A percentile compares a stretch with the other conserved stretches of the same genome.
Conservation (phyloP, 2,113 vertebrate genomes). For the Clarias magur region DNA sequence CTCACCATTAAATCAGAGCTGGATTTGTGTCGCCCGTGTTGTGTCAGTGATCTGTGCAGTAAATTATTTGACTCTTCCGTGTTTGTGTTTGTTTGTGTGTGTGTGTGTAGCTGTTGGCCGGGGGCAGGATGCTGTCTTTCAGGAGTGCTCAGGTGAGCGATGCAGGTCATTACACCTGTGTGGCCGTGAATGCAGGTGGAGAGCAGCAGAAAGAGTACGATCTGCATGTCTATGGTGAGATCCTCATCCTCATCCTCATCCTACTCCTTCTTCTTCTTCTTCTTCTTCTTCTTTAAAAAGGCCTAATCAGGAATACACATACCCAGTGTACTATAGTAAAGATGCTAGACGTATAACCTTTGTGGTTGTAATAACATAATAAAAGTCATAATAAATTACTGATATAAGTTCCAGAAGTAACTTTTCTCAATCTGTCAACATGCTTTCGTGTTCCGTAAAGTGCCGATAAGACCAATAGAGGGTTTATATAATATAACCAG, state of each 20-base stretch:
- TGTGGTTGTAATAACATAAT: too few species aligned
- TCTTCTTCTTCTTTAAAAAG: too few species aligned
- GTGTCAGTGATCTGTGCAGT: background rate
- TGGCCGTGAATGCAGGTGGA: conserved; percentile 92
- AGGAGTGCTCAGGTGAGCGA: conserved; percentile 86
- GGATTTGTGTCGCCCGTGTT: background rate
- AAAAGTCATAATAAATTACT: too few species aligned
- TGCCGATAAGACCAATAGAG: too few species aligned
- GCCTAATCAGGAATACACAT: too few species aligned
- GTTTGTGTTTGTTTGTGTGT: conserved; percentile 45
- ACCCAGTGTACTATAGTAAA: too few species aligned
- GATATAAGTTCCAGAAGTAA: too few species aligned
- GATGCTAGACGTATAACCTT: too few species aligned
- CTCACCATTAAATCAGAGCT: background rate
- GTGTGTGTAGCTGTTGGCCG: conserved; percentile 80
- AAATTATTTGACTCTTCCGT: conserved; percentile 71
- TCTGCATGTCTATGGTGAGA: conserved; percentile 87
- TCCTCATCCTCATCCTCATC: background rate
- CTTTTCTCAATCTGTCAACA: too few species aligned
- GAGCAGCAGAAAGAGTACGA: conserved; percentile 85
- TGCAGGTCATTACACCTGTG: conserved; percentile 85
- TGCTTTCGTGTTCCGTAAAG: too few species aligned
- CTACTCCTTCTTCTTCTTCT: background rate
- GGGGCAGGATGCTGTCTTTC: conserved; percentile 81
- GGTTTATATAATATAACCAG: too few species aligned